Percentiles rank a stretch among this genome's conserved stretches.
Evolutionary conservation across 2,113 vertebrate genomes (phyloP).

Genomic region (Actenoides hombroni): DNA sequence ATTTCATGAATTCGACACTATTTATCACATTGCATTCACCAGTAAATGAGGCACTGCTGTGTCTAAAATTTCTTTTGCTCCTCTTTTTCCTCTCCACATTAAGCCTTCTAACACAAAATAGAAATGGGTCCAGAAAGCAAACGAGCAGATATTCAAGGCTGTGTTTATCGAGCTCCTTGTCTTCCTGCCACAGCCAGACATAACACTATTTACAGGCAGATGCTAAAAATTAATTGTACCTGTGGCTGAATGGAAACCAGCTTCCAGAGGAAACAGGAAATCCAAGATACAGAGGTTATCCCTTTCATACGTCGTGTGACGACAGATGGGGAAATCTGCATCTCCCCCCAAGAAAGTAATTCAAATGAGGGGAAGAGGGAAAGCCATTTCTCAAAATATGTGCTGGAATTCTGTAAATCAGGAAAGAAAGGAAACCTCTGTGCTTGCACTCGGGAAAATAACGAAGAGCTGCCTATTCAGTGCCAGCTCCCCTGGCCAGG

Average conservation of each 20-base stretch:
- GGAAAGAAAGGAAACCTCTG: neutral
- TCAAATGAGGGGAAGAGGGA: constrained; percentile 9
- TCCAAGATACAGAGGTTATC: constrained; percentile 28
- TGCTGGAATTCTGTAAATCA: neutral
- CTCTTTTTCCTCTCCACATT: neutral
- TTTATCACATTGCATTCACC: neutral
- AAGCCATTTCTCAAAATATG: neutral
- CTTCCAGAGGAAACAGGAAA: neutral
- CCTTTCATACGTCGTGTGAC: neutral
- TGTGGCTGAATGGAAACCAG: constrained; percentile 29
- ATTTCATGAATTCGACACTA: neutral
- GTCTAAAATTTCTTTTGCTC: neutral
- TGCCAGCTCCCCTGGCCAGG: neutral
- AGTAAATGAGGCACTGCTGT: neutral
- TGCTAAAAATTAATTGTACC: constrained; percentile 54
- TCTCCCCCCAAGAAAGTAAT: constrained; percentile 25
- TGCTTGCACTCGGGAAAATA: neutral
- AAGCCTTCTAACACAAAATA: neutral
- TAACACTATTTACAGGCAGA: constrained; percentile 47
- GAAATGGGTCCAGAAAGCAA: neutral
- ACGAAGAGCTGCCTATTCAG: neutral
- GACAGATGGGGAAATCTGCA: constrained; percentile 11
- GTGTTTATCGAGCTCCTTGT: constrained; percentile 11
- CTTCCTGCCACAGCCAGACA: constrained; percentile 22
- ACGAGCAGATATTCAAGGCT: neutral